Percentiles rank a stretch among this genome's conserved stretches.
phyloP scores from a whole-genome alignment of 2,113 vertebrate genomes.

The Sceloporus undulatus region DNA sequence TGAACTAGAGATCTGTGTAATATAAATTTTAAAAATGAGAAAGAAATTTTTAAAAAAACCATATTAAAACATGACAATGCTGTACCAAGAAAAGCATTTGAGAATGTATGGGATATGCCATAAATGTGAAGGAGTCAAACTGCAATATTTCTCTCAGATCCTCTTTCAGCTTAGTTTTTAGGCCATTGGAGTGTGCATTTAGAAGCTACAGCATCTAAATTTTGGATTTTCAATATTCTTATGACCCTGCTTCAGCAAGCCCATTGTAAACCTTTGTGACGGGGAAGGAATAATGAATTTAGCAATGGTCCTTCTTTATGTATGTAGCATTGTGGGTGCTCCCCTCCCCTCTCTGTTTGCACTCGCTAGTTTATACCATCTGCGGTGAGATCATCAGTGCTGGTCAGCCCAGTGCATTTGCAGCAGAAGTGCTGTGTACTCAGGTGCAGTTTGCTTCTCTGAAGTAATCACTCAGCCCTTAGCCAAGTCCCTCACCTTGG shows the following conservation, averaged over 20 bases:
- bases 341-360: background rate
- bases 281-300: background rate
- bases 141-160: background rate
- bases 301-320: slow-evolving; percentile 5
- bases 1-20: background rate
- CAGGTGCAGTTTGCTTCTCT: slow-evolving; percentile 75
- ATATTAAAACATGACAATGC: background rate
- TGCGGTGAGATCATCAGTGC: slow-evolving; percentile 60
- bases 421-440: slow-evolving; percentile 70
- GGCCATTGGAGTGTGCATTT: background rate
- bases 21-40: background rate
- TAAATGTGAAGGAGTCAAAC: background rate
- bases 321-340: background rate
- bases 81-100: background rate
- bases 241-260: background rate
- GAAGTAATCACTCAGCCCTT: slow-evolving; percentile 73
- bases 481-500: slow-evolving; percentile 78
- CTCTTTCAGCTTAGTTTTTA: background rate
- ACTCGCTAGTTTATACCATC: slow-evolving; percentile 56
- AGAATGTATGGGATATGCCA: too few relatives aligned
- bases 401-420: slow-evolving; percentile 57
- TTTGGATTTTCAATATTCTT: background rate
- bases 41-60: background rate
- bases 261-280: background rate
- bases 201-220: background rate